These are phyloP conservation scores for Dryocosmus kuriphilus DNA, from an alignment of 2,888 invertebrate genomes.

Conservation along the genomic window DNA sequence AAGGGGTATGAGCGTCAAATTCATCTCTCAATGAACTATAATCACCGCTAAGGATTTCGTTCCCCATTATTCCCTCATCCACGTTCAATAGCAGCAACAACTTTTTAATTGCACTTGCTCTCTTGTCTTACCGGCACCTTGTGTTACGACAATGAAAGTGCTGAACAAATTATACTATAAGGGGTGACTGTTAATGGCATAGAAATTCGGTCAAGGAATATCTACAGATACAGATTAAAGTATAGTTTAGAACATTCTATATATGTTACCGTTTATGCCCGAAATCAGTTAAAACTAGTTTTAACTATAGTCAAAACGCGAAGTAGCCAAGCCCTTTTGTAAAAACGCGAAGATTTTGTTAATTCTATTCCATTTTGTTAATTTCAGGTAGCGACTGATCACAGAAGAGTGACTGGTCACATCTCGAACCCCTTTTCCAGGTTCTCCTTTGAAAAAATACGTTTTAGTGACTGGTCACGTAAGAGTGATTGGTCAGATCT, in stretches of 20 bases:
- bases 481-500: too few species aligned
- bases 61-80: constrained; percentile 57
- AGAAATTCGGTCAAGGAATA: constrained; percentile 31
- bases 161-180: constrained; percentile 32
- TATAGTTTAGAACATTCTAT: constrained; percentile 8
- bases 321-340: too few species aligned
- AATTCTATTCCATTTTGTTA: too few species aligned
- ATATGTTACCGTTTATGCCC: too few species aligned
- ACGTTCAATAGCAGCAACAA: constrained; percentile 59
- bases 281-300: too few species aligned
- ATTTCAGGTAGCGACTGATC: too few species aligned
- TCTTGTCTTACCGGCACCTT: constrained; percentile 50
- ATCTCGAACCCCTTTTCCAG: too few species aligned
- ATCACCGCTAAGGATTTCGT: constrained; percentile 57
- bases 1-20: constrained; percentile 44
- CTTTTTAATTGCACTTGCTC: constrained; percentile 71
- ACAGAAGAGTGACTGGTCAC: too few species aligned
- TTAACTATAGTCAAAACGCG: too few species aligned
- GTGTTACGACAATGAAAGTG: constrained; percentile 36
- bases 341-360: too few species aligned
- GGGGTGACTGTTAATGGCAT: constrained; percentile 26
- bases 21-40: constrained; percentile 57
- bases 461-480: too few species aligned
- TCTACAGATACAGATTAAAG: neutral
- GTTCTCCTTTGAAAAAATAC: too few species aligned